phyloP scores from a whole-genome alignment of 2,113 vertebrate species.

The Percina caprodes region DNA sequence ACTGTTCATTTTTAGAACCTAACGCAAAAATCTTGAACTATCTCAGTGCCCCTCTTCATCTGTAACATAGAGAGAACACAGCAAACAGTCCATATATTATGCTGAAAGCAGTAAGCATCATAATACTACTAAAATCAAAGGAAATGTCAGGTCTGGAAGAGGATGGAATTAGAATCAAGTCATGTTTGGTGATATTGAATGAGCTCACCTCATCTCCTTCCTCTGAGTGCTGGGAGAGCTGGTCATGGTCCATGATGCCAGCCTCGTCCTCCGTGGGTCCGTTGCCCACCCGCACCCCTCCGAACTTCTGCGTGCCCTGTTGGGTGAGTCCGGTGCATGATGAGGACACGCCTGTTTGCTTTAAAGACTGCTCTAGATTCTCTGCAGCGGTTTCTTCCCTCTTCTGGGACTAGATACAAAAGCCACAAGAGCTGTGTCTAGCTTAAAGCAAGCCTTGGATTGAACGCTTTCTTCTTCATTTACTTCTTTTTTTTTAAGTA shows the following conservation, averaged over 20 bases:
- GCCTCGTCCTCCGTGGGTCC: constrained; percentile 99
- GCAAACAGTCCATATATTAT: no score
- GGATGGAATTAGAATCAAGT: not conserved
- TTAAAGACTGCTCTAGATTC: constrained; percentile 87
- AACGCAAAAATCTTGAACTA: no score
- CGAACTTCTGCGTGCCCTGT: constrained; percentile 99
- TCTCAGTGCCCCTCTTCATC: no score
- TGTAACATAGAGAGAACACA: no score
- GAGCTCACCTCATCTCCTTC: constrained; percentile 94
- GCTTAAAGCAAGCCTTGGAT: constrained; percentile 81
- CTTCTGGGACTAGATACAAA: constrained; percentile 88
- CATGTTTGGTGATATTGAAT: not conserved
- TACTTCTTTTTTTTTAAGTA: not conserved
- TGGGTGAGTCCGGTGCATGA: constrained; percentile 85
- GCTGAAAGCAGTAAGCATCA: not conserved
- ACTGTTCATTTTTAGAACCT: no score
- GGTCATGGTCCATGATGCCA: constrained; percentile 99
- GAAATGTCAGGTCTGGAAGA: not conserved
- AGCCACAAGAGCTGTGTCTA: constrained; percentile 86
- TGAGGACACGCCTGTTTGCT: constrained; percentile 87
- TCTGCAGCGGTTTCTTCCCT: constrained; percentile 85
- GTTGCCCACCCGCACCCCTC: constrained; percentile 97
- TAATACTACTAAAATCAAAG: not conserved
- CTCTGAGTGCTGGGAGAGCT: constrained; percentile 97
- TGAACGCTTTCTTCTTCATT: constrained; percentile 41